phyloP scores from a whole-genome alignment of 2,113 vertebrate genomes.

The Dryoscopus gambensis region DNA sequence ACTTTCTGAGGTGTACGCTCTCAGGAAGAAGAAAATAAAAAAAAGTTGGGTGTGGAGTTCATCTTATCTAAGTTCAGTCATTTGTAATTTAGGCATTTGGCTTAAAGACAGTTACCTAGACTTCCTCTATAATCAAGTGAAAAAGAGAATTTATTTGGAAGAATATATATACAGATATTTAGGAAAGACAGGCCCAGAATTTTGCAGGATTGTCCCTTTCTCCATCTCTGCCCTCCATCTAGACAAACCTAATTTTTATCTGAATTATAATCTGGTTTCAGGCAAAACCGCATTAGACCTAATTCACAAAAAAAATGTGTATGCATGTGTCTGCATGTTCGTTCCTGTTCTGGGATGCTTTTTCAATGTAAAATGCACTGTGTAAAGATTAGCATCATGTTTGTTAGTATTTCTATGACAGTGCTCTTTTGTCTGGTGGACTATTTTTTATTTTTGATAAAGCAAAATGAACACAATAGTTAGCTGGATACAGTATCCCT shows the following conservation, averaged over 20 bases:
- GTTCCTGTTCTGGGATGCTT: background rate
- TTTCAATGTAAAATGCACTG: background rate
- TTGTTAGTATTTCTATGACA: background rate
- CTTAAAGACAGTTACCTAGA: background rate
- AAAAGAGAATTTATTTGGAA: background rate
- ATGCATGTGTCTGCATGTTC: rapidly evolving
- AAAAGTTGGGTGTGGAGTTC: background rate
- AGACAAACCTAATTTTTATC: background rate
- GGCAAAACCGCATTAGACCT: background rate
- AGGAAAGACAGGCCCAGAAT: background rate
- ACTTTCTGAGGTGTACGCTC: rapidly evolving
- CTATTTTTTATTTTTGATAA: background rate
- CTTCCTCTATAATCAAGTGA: background rate
- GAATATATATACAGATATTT: background rate
- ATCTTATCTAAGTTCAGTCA: background rate
- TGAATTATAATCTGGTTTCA: background rate
- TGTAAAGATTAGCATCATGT: background rate
- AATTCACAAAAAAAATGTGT: background rate
- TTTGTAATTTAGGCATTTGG: background rate
- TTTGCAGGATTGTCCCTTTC: background rate
- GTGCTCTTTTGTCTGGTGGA: background rate
- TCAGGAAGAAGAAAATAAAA: background rate
- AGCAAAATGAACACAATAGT: background rate
- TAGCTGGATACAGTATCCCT: background rate
- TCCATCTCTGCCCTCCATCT: background rate